These are phyloP conservation scores for Cotesia typhae DNA, from an alignment of 1,140 invertebrate genomes.

Conservation along the genomic window DNA sequence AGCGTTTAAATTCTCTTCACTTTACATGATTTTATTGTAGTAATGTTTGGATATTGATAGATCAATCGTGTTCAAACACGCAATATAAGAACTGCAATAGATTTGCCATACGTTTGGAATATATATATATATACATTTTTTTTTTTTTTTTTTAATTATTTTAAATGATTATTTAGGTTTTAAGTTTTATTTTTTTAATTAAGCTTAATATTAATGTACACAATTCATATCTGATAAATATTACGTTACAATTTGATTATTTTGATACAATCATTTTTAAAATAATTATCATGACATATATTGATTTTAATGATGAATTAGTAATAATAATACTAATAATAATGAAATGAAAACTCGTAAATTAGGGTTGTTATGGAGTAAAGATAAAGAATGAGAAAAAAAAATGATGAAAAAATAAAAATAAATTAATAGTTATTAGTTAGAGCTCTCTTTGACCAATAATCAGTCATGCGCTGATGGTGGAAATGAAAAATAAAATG, in stretches of 20 bases:
- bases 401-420: slow-evolving; percentile 16
- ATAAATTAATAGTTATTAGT: slow-evolving; percentile 36
- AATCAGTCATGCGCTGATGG: slow-evolving; percentile 23
- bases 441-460: slow-evolving; percentile 35
- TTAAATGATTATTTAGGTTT: slow-evolving; percentile 8
- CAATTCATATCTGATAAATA: slow-evolving; percentile 14
- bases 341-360: slow-evolving; percentile 27
- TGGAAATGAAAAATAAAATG: neutral
- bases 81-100: slow-evolving; percentile 37
- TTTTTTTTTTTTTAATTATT: too few species aligned
- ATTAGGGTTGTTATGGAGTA: slow-evolving; percentile 36
- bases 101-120: slow-evolving; percentile 31
- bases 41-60: slow-evolving; percentile 19
- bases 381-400: neutral
- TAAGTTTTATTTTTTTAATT: slow-evolving; percentile 21
- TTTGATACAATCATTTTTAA: slow-evolving; percentile 3
- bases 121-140: too few species aligned
- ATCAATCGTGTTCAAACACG: slow-evolving; percentile 25
- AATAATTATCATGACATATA: slow-evolving; percentile 13
- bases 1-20: slow-evolving; percentile 19
- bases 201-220: slow-evolving; percentile 19
- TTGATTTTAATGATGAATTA: slow-evolving; percentile 15
- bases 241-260: slow-evolving; percentile 5
- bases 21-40: slow-evolving; percentile 29
- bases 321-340: too few species aligned